Base-by-base conservation (phyloP, 1,140 invertebrate species). In the Drosophila tristis region DNA sequence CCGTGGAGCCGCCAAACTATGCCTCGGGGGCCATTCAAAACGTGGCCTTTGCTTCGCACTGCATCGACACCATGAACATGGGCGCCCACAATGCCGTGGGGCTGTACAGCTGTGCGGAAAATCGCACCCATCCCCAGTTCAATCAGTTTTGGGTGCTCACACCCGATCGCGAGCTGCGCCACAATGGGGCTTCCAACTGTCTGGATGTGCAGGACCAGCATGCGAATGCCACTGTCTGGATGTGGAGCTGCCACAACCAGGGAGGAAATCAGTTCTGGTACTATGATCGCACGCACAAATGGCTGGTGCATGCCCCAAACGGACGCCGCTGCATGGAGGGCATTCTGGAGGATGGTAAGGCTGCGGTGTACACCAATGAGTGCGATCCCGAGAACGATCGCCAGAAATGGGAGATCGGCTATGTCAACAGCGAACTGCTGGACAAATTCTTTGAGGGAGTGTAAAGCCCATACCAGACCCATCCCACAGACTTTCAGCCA, bases 181-280 rank as follows among this genome's bases (percentile, higher is more conserved):
- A 94, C 1, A 93, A 94, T 51, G 93, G 93, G 42, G 91, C 95
- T n/a, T 93, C 90, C 2, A 93, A 96, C 9, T 97, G 96, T 85
- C 94, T 96, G 80, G 96, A 97, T 91, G 96, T 96, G 1, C 95
- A 96, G 1, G 92, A 93, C 16, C 92, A 93, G 2, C 92, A 93
- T n/a, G 78, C 92, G 0, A 95, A 94, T 80, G 94, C 96, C 2
- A 95, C 96, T 2, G 94, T 97, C 1, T 94, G 95, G 39, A 91
- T 97, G 39, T 97, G 95, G 92, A 91, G 92, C 23, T 96, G 95
- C 50, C 96, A 96, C 72, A 94, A 94, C 0, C 93, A 94, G 84
- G 94, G 95, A 60, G 96, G 96, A 2, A 97, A 97, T 90, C 96
- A 97, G 85, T 92, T 95, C 42, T 97, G 96, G 95, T 94, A 94